A percentile compares a stretch with the other conserved stretches of the same genome.
Evolutionary conservation across 2,888 invertebrate genomes (phyloP).

Genomic region (Tenthredo notha): DNA sequence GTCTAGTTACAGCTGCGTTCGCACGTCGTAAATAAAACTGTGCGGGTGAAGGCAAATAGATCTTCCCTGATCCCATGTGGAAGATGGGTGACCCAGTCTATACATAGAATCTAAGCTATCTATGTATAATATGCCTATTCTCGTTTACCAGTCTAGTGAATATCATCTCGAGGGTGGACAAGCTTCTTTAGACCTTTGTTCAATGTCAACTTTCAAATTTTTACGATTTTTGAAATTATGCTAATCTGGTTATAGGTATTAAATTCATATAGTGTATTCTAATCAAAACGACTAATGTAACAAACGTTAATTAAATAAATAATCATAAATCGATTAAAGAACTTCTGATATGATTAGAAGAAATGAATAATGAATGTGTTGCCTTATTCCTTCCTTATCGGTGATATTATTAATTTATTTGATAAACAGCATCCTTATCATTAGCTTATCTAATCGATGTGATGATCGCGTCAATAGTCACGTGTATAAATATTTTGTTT

Average conservation of each 20-base stretch:
- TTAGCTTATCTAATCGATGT: conserved; percentile 11
- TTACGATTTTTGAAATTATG: too few relatives aligned
- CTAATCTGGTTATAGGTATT: neutral
- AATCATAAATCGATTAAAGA: too few relatives aligned
- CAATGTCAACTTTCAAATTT: conserved; percentile 7
- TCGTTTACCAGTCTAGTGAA: conserved; percentile 35
- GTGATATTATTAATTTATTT: neutral
- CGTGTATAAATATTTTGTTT: conserved; percentile 16
- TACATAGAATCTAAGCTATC: conserved; percentile 37
- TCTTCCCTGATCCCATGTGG: conserved; percentile 37
- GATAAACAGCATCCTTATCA: conserved; percentile 13
- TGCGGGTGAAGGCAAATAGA: conserved; percentile 43
- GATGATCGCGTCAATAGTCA: neutral
- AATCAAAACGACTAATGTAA: neutral
- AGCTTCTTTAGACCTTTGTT: conserved; percentile 22
- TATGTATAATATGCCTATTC: conserved; percentile 39
- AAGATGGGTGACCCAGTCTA: conserved; percentile 42
- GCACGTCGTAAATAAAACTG: conserved; percentile 44
- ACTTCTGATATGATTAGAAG: neutral
- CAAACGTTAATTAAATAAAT: neutral
- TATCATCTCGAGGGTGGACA: conserved; percentile 26
- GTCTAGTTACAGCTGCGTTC: conserved; percentile 41
- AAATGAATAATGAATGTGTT: neutral
- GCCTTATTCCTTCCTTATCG: neutral
- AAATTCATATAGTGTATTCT: neutral